Evolutionary conservation across 2,797 vertebrate genomes (phyloP).

Genomic region (Scomberomorus guttatus): DNA sequence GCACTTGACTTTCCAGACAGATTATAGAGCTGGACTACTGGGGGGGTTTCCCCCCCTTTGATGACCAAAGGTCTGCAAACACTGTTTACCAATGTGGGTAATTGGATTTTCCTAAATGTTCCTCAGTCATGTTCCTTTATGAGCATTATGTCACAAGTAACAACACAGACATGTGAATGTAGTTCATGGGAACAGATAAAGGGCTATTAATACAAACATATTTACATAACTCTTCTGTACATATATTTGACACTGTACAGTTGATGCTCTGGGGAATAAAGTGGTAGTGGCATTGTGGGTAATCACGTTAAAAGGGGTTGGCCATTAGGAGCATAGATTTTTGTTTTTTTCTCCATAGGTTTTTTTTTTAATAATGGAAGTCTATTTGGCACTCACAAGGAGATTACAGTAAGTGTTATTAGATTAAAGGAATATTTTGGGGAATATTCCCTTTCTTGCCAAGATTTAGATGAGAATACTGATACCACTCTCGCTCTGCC

Average conservation of each 20-base stretch:
- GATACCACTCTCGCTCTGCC: background rate
- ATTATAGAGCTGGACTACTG: constrained; percentile 14
- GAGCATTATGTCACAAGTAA: constrained; percentile 26
- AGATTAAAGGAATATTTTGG: constrained; percentile 26
- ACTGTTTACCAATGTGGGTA: constrained; percentile 34
- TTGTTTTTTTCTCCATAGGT: too few relatives aligned
- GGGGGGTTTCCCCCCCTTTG: background rate
- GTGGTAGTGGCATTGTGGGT: constrained; percentile 25
- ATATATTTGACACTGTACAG: constrained; percentile 71
- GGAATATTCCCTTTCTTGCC: background rate
- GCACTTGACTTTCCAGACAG: background rate
- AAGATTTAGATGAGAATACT: background rate
- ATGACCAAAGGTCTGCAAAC: constrained; percentile 19
- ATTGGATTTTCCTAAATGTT: constrained; percentile 35
- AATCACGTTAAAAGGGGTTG: constrained; percentile 9
- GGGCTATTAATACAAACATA: constrained; percentile 60
- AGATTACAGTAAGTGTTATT: constrained; percentile 23
- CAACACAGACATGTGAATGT: constrained; percentile 63
- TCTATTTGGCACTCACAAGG: constrained; percentile 76
- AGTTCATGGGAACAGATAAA: constrained; percentile 57
- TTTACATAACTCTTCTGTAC: constrained; percentile 74
- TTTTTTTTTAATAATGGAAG: constrained; percentile 36
- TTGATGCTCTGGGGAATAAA: constrained; percentile 1
- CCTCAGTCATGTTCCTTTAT: constrained; percentile 15
- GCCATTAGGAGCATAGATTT: background rate